Percentiles rank a stretch among this genome's conserved stretches.
Conservation (phyloP, 2,888 invertebrate species). For the Andricus curvator region DNA sequence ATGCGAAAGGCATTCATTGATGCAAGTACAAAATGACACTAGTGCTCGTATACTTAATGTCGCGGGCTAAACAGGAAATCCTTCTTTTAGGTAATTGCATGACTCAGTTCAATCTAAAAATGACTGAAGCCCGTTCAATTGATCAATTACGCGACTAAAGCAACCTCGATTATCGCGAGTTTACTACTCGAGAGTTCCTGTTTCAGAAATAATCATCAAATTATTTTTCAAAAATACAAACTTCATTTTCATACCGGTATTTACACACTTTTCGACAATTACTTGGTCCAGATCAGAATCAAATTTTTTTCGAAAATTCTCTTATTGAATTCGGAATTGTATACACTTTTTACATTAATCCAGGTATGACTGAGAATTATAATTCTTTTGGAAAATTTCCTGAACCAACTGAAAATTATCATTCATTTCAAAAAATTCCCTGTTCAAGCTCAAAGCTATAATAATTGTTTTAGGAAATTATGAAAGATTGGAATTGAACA, state of each 20-base stretch:
- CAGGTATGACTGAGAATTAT: too few relatives aligned
- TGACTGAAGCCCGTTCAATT: constrained; percentile 65
- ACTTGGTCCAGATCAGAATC: too few relatives aligned
- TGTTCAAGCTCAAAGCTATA: too few relatives aligned
- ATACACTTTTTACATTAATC: too few relatives aligned
- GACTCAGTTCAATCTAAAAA: constrained; percentile 72
- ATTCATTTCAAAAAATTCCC: too few relatives aligned
- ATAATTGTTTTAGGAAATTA: too few relatives aligned
- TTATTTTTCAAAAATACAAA: neutral
- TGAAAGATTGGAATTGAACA: too few relatives aligned
- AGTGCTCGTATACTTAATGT: constrained; percentile 46
- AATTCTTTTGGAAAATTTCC: too few relatives aligned
- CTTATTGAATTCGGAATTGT: too few relatives aligned
- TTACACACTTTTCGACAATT: too few relatives aligned
- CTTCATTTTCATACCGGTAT: neutral
- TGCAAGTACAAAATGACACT: constrained; percentile 29
- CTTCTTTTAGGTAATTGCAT: constrained; percentile 76
- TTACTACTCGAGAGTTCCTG: constrained; percentile 29
- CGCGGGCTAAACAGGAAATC: constrained; percentile 77
- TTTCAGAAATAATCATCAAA: neutral
- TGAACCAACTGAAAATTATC: too few relatives aligned
- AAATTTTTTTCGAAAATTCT: too few relatives aligned
- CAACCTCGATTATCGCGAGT: constrained; percentile 60
- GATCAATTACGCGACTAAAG: constrained; percentile 64
- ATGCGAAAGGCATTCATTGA: constrained; percentile 37